phyloP scores from a whole-genome alignment of 2,113 vertebrate species.

The Pteropus alecto region DNA sequence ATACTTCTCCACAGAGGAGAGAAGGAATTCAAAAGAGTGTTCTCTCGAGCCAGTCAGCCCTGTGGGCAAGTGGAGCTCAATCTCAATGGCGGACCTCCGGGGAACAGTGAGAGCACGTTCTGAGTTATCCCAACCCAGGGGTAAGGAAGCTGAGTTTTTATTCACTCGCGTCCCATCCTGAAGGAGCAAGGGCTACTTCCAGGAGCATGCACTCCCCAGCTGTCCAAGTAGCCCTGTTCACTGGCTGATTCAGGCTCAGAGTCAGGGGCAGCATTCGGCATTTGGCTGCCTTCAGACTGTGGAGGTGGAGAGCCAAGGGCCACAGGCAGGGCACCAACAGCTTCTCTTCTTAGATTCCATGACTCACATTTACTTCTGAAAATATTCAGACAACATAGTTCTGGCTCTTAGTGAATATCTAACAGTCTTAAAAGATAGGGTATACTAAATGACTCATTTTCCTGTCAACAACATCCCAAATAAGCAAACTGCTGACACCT shows the following conservation, averaged over 20 bases:
- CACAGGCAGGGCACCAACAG: neutral
- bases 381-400: neutral
- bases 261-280: neutral
- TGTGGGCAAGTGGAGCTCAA: neutral
- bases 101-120: neutral
- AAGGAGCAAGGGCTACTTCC: neutral
- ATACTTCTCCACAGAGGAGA: neutral
- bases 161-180: neutral
- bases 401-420: neutral
- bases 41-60: neutral
- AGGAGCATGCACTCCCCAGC: neutral
- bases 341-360: neutral
- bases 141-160: neutral
- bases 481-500: neutral
- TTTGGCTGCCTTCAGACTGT: neutral
- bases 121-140: neutral
- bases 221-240: neutral
- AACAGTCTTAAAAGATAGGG: neutral
- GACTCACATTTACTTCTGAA: slow-evolving; percentile 25
- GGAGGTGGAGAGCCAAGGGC: neutral
- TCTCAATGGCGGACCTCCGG: neutral
- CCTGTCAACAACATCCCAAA: neutral
- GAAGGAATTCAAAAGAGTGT: neutral
- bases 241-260: neutral
- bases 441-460: neutral